A percentile compares a stretch with the other conserved stretches of the same genome.
These are phyloP conservation scores for Standfussiana lucernea DNA, from an alignment of 2,888 invertebrate genomes.

Conservation along the genomic window DNA sequence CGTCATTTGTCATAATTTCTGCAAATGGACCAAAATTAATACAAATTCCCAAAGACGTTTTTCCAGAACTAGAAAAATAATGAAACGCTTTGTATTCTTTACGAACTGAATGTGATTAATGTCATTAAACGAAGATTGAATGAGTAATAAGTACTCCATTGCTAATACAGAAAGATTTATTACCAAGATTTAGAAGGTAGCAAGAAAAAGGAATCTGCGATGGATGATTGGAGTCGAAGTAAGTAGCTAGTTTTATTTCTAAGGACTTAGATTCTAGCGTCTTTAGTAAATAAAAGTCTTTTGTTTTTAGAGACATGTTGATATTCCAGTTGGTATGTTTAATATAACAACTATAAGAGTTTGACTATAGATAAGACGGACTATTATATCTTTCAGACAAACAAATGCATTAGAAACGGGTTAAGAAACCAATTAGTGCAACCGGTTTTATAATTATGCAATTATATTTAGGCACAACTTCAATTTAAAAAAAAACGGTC, in stretches of 20 bases:
- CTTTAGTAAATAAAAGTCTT: background rate
- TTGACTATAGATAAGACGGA: background rate
- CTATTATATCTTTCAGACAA: background rate
- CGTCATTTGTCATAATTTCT: slow-evolving; percentile 25
- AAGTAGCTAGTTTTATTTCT: background rate
- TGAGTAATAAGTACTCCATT: slow-evolving; percentile 7
- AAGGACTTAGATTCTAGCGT: background rate
- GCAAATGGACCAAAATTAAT: slow-evolving; percentile 25
- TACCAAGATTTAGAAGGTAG: background rate
- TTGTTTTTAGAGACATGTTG: background rate
- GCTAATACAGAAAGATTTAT: background rate
- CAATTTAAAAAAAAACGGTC: too few relatives aligned
- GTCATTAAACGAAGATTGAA: background rate
- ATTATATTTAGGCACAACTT: background rate
- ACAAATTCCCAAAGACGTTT: background rate
- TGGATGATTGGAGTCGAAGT: background rate
- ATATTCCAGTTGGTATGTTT: background rate
- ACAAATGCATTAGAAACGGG: background rate
- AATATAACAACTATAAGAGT: background rate
- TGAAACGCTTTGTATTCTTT: slow-evolving; percentile 4
- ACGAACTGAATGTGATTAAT: slow-evolving; percentile 19
- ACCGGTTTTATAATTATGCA: background rate
- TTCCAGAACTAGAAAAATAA: background rate
- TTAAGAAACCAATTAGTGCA: background rate
- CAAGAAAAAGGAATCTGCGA: slow-evolving; percentile 1